Evolutionary conservation across 2,113 vertebrate genomes (phyloP).

Genomic region (Rutilus rutilus): DNA sequence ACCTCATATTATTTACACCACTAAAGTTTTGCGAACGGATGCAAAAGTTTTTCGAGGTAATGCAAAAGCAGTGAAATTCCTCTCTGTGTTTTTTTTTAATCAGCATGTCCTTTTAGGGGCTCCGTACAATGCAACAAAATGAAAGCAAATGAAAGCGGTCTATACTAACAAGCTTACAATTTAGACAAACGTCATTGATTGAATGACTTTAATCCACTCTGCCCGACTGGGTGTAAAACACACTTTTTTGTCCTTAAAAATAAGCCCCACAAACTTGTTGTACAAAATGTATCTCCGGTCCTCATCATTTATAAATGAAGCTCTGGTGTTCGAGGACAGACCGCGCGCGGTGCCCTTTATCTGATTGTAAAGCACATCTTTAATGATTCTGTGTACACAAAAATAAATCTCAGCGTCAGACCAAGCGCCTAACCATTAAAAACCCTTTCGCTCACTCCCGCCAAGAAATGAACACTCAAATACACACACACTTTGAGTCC

Average conservation of each 20-base stretch:
- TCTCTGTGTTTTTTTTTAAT: not conserved
- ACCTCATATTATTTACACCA: not conserved
- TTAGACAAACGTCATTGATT: not conserved
- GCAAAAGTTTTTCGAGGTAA: not conserved
- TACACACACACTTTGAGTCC: constrained; percentile 68
- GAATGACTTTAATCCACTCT: not conserved
- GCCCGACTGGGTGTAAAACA: not conserved
- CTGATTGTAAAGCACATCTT: constrained; percentile 67
- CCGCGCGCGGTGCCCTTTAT: constrained; percentile 53
- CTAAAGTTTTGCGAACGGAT: not conserved
- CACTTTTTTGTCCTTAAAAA: not conserved
- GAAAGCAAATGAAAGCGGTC: not conserved
- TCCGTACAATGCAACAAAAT: not conserved
- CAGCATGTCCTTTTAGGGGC: not conserved
- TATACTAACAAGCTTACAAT: not conserved
- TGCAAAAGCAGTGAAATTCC: not conserved
- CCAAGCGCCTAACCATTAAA: constrained; percentile 55
- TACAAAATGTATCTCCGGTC: not conserved
- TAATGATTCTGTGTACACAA: constrained; percentile 86
- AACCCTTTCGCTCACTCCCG: constrained; percentile 44
- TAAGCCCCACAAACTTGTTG: not conserved
- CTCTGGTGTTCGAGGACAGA: not conserved
- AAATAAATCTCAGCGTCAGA: constrained; percentile 89
- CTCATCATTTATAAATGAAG: not conserved
- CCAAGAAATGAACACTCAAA: constrained; percentile 83